phyloP scores from a whole-genome alignment of 1,140 invertebrate species.

The Aphaenogaster rudis region DNA sequence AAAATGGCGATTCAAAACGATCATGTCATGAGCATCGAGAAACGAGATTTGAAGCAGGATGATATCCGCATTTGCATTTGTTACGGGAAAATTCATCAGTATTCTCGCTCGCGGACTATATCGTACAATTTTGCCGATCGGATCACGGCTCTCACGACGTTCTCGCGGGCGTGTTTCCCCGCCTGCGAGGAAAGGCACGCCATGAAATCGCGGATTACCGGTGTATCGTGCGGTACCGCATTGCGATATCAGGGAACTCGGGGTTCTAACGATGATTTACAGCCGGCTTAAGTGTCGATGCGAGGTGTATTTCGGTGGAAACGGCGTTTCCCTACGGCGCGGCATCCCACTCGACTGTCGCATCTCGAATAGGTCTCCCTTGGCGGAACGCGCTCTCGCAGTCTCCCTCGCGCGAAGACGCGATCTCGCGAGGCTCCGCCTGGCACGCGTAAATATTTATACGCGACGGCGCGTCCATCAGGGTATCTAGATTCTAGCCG shows the following conservation, averaged over 20 bases:
- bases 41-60: not conserved
- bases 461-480: slow-evolving; percentile 4
- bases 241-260: slow-evolving; percentile 12
- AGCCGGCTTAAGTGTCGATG: slow-evolving; percentile 67
- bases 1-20: not conserved
- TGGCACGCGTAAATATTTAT: slow-evolving; percentile 50
- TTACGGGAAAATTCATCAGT: slow-evolving; percentile 21
- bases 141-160: slow-evolving; percentile 8
- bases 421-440: slow-evolving; percentile 19
- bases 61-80: not conserved
- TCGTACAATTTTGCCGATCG: slow-evolving; percentile 18
- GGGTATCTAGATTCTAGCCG: slow-evolving; percentile 16
- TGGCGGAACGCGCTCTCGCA: slow-evolving; percentile 6
- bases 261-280: slow-evolving; percentile 70
- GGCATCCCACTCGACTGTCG: not conserved
- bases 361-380: not conserved
- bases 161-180: not conserved
- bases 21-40: not conserved
- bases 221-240: not conserved
- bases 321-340: not conserved
- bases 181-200: slow-evolving; percentile 16
- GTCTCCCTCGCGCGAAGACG: slow-evolving; percentile 11
- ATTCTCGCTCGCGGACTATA: slow-evolving; percentile 1
- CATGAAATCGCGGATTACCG: slow-evolving; percentile 58
- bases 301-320: slow-evolving; percentile 52